A percentile compares a stretch with the other conserved stretches of the same genome.
phyloP scores from a whole-genome alignment of 2,888 invertebrate genomes.

The Margaritifera margaritifera region DNA sequence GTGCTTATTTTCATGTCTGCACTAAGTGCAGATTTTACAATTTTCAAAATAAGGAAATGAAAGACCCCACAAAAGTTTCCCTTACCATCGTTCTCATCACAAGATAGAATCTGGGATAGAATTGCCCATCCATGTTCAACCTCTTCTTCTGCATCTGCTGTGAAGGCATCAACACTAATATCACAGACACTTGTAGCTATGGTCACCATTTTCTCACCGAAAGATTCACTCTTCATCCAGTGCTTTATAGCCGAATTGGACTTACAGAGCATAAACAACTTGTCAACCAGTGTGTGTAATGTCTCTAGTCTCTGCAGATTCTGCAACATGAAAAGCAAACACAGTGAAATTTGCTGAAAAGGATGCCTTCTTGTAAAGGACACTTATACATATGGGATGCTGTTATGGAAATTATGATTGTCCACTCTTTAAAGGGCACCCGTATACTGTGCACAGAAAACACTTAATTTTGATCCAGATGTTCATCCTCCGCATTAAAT shows the following conservation, averaged over 20 bases:
- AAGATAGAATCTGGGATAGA: slow-evolving; percentile 53
- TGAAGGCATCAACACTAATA: slow-evolving; percentile 21
- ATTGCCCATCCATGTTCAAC: slow-evolving; percentile 52
- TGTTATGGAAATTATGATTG: neutral
- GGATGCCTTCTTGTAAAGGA: too few species aligned
- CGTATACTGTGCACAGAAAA: neutral
- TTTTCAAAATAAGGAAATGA: neutral
- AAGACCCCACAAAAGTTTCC: neutral
- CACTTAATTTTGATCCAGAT: neutral
- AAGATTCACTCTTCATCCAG: slow-evolving; percentile 50
- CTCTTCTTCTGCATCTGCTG: slow-evolving; percentile 11
- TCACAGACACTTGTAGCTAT: slow-evolving; percentile 48
- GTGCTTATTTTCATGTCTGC: too few species aligned
- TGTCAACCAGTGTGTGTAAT: slow-evolving; percentile 39
- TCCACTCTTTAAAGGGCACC: neutral
- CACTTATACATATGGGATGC: too few species aligned
- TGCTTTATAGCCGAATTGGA: slow-evolving; percentile 18
- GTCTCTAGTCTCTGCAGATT: slow-evolving; percentile 30
- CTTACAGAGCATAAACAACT: slow-evolving; percentile 26
- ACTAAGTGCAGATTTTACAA: too few species aligned
- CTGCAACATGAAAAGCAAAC: slow-evolving; percentile 27
- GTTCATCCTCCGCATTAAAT: too few species aligned
- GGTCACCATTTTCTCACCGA: slow-evolving; percentile 47
- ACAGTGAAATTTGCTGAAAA: too few species aligned
- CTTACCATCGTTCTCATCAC: slow-evolving; percentile 26